Percentiles rank a stretch among this genome's conserved stretches.
These are phyloP conservation scores for Tapera naevia DNA, from an alignment of 2,797 vertebrate genomes.

Conservation along the genomic window DNA sequence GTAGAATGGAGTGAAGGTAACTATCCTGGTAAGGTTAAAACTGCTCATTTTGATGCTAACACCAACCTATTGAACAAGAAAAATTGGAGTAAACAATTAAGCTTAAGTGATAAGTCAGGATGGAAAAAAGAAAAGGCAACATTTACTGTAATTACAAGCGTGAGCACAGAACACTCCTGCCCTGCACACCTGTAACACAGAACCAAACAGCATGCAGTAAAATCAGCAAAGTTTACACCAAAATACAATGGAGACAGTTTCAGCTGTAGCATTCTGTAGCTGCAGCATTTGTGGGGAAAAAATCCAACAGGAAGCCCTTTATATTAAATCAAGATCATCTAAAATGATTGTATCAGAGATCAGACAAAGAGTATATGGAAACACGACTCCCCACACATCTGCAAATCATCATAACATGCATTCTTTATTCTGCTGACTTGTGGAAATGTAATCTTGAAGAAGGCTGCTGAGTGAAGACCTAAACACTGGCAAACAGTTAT, in stretches of 20 bases:
- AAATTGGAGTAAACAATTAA: background rate
- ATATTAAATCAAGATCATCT: background rate
- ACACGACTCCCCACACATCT: background rate
- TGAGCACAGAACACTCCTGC: background rate
- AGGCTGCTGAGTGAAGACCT: background rate
- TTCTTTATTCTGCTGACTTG: background rate
- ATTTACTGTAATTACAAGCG: background rate
- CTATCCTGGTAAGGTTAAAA: slow-evolving; percentile 91
- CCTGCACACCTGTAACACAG: background rate
- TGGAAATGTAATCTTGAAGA: background rate
- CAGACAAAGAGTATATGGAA: background rate
- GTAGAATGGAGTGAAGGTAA: slow-evolving; percentile 94
- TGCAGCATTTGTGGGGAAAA: background rate
- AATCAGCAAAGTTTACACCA: background rate
- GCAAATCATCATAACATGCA: background rate
- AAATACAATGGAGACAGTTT: background rate
- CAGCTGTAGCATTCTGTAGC: background rate
- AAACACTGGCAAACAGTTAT: background rate
- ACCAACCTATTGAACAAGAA: slow-evolving; percentile 82
- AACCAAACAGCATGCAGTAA: background rate
- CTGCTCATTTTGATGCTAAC: slow-evolving; percentile 96
- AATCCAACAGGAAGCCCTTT: background rate
- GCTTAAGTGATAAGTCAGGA: background rate
- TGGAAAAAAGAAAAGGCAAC: background rate
- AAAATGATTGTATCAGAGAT: background rate